phyloP scores from a whole-genome alignment of 2,113 vertebrate species.

The Cranoglanis bouderius region DNA sequence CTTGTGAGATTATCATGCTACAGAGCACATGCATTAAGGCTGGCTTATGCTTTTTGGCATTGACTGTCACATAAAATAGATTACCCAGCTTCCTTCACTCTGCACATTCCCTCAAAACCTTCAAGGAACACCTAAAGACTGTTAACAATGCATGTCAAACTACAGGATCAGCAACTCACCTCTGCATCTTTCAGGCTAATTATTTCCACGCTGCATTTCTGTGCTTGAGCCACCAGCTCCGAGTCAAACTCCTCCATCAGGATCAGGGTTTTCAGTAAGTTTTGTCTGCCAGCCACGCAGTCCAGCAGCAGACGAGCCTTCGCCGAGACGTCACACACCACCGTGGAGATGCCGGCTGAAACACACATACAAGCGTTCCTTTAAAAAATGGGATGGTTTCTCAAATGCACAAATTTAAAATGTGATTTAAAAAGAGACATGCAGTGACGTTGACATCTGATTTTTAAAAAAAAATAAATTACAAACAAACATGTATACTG shows the following conservation, averaged over 20 bases:
- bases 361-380: background rate
- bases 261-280: slow-evolving; percentile 78
- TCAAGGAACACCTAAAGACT: background rate
- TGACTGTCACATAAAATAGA: background rate
- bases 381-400: background rate
- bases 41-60: background rate
- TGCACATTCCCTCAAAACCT: background rate
- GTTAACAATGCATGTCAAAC: background rate
- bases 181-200: slow-evolving; percentile 81
- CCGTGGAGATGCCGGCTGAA: slow-evolving; percentile 79
- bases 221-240: slow-evolving; percentile 75
- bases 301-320: slow-evolving; percentile 81
- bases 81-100: background rate
- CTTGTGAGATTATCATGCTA: background rate
- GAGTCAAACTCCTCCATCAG: slow-evolving; percentile 79
- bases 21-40: background rate
- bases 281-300: slow-evolving; percentile 71
- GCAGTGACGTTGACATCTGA: background rate
- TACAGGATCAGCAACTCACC: slow-evolving; percentile 64
- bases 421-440: background rate
- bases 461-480: background rate
- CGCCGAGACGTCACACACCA: slow-evolving; percentile 84
- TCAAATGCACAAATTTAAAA: slow-evolving; percentile 3
- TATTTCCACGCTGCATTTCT: slow-evolving; percentile 79
- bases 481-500: background rate